phyloP scores from a whole-genome alignment of 2,113 vertebrate species.

The Pycnonotus jocosus region DNA sequence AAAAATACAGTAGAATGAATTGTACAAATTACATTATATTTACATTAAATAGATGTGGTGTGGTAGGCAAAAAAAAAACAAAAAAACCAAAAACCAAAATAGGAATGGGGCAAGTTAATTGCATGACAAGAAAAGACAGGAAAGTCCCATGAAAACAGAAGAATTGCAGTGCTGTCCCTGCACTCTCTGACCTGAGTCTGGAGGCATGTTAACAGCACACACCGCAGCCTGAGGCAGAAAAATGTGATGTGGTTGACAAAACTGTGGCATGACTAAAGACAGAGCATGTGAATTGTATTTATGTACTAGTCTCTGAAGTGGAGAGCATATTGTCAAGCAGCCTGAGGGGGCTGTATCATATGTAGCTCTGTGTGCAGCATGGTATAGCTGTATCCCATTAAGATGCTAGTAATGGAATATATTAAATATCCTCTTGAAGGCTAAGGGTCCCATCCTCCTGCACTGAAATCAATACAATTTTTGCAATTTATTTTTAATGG shows the following conservation, averaged over 20 bases:
- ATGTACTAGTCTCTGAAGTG: slow-evolving; percentile 40
- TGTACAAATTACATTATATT: background rate
- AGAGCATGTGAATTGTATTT: slow-evolving; percentile 55
- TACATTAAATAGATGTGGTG: background rate
- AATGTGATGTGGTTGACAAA: slow-evolving; percentile 59
- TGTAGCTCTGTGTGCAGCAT: background rate
- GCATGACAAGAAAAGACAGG: background rate
- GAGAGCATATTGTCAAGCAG: slow-evolving; percentile 36
- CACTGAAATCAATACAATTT: slow-evolving; percentile 34
- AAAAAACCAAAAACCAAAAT: background rate
- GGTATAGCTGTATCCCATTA: slow-evolving; percentile 46
- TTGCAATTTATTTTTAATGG: slow-evolving; percentile 29
- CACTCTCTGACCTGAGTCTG: background rate
- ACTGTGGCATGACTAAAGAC: slow-evolving; percentile 58
- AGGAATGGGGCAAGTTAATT: background rate
- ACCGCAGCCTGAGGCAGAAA: background rate
- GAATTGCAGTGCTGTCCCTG: background rate
- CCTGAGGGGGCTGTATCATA: slow-evolving; percentile 36
- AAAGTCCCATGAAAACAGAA: background rate
- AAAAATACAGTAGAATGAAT: background rate
- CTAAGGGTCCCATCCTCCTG: background rate
- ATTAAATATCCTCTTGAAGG: slow-evolving; percentile 38
- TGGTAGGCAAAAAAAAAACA: background rate
- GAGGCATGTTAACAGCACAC: slow-evolving; percentile 22
- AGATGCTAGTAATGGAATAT: slow-evolving; percentile 30